Base-by-base conservation (phyloP, 2,888 invertebrate genomes). In the Clepsis dumicolana region DNA sequence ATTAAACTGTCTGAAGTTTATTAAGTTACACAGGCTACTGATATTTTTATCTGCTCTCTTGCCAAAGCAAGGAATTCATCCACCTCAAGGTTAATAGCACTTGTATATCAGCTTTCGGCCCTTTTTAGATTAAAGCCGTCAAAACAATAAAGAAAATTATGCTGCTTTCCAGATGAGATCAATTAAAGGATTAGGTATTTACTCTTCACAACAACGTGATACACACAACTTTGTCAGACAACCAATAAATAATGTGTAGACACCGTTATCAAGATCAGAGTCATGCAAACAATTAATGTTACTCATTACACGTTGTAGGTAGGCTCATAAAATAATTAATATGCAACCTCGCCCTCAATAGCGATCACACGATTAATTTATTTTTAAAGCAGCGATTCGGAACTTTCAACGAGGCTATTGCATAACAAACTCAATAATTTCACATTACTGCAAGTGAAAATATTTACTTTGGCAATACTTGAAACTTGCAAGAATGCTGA, bases 341-440 rank as follows among this genome's bases (percentile, higher is more conserved):
- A 18, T 68, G 74, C 54, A 62, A 68, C 74, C 73, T 67, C 65
- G 72, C 61, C 71, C 72, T 71, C 68, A 63, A 73, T 72, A 56
- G 70, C 71, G 70, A 72, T 75, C 71, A 71, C 72, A 73, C 73
- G 71, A 76, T 77, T 77, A 72, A 73, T 80, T 79, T 82, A 83
- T 83, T 83, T 80, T 80, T 76, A 72, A 74, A 78, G 56, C 48
- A 10, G 71, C 72, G 65, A 73, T 75, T 75, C 44, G 44, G 52
- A 5, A 25, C 16, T 54, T 16, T 54, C 54, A 14, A 54, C n/a
- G 53, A 24, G 24, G n/a, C n/a, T 27, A 27, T 53, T 53, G 14
- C 29, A 29, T 18, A 4, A 1, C 16, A 8, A 16, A n/a, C 12
- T 24, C 3, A 4, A 14, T 50, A 4, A 14, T 50, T 24, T 25